Percentiles rank a stretch among this genome's conserved stretches.
Evolutionary conservation across 2,113 vertebrate species (phyloP).

Genomic region (Menura novaehollandiae): DNA sequence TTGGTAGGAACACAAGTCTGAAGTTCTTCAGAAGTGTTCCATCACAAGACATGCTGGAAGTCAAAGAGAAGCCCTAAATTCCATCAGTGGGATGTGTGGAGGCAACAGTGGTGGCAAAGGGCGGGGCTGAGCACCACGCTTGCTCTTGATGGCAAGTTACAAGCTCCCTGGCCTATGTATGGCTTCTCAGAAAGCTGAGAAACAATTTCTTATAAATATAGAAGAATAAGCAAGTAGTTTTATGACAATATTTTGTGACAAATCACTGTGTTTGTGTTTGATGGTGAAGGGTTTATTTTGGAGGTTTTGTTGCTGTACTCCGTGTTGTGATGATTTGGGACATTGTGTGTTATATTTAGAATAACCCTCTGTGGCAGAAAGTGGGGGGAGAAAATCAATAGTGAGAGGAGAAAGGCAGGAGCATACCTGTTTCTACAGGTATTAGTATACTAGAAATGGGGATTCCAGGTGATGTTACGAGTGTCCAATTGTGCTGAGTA

Average conservation of each 20-base stretch:
- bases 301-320: neutral
- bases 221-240: neutral
- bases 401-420: neutral
- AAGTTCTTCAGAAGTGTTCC: no score
- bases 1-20: neutral
- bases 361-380: neutral
- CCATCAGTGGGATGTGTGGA: neutral
- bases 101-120: no score
- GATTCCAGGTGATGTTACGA: neutral
- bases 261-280: neutral
- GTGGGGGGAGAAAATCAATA: fast-evolving
- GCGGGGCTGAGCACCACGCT: neutral
- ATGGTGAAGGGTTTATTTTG: neutral
- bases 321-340: neutral
- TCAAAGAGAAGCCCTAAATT: neutral
- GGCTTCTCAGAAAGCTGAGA: neutral
- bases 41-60: neutral
- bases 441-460: neutral
- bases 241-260: neutral
- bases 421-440: neutral
- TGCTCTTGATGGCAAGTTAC: neutral
- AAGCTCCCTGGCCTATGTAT: neutral
- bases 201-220: neutral
- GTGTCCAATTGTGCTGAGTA: neutral
- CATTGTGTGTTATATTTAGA: neutral